Percentiles rank a stretch among this genome's conserved stretches.
Evolutionary conservation across 1,140 invertebrate species (phyloP).

Genomic region (Bombus waltoni): DNA sequence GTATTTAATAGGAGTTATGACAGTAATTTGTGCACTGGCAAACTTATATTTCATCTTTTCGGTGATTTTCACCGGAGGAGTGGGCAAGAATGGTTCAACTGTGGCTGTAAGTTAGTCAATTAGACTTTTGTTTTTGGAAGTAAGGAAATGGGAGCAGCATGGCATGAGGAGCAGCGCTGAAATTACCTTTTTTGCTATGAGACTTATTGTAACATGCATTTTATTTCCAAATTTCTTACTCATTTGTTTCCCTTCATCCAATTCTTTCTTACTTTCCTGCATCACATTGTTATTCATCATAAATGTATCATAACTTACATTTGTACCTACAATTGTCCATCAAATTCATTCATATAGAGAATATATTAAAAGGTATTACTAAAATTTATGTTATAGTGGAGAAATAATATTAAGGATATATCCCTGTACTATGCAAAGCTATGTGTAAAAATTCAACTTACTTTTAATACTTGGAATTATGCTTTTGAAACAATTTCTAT

Average conservation of each 20-base stretch:
- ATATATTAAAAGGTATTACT: not conserved
- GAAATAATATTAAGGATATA: slow-evolving; percentile 33
- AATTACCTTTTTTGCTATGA: slow-evolving; percentile 73
- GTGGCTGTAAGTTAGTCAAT: slow-evolving; percentile 89
- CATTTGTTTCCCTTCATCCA: slow-evolving; percentile 36
- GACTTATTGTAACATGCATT: slow-evolving; percentile 67
- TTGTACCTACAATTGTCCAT: not conserved
- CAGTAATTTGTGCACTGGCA: slow-evolving; percentile 86
- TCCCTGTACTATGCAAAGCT: not conserved
- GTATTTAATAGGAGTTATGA: slow-evolving; percentile 88
- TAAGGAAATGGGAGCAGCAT: slow-evolving; percentile 78
- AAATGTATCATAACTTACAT: slow-evolving; percentile 30
- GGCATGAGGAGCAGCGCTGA: slow-evolving; percentile 79
- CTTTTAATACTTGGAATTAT: slow-evolving; percentile 1
- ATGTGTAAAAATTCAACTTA: not conserved
- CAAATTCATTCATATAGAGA: not conserved
- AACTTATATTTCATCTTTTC: slow-evolving; percentile 87
- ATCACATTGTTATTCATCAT: slow-evolving; percentile 26
- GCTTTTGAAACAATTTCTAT: slow-evolving; percentile 68
- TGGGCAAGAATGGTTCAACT: slow-evolving; percentile 97
- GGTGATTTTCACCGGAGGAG: slow-evolving; percentile 95
- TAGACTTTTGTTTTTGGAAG: slow-evolving; percentile 74
- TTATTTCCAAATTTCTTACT: slow-evolving; percentile 50
- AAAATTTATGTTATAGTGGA: not conserved
- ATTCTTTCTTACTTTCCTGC: slow-evolving; percentile 27